Evolutionary conservation across 2,888 invertebrate genomes (phyloP), one percentile per base, ranked within the genome.

Genomic region (Shargacucullia verbasci): DNA sequence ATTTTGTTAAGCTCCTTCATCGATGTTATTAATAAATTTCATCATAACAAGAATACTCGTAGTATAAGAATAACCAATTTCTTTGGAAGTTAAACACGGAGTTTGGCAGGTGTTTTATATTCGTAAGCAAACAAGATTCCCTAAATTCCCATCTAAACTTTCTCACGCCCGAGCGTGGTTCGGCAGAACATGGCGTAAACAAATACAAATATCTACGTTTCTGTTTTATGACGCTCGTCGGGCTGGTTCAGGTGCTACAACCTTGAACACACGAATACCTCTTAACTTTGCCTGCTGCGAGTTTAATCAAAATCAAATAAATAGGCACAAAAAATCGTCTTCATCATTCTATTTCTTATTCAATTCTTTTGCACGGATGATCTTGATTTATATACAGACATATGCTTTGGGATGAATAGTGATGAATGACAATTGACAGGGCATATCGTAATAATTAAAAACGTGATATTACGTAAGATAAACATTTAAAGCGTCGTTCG

Each of bases 131-230:
- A 86, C 83, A 82, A 79, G 76, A 82, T 86, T 80, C 77, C 78
- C 66, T 70, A 79, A 84, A 86, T 85, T 83, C 81, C 78, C 81
- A 84, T 84, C 81, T 81, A 81, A 86, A 88, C 83, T 89, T 89
- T 90, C 88, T 85, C 88, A 88, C 87, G 86, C 75, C 79, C 70
- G 72, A 72, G 46, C 70, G 66, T 63, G 67, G 70, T 70, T 70
- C 50, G 54, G 56, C 43, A 48, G 53, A 59, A 73, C 67, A 70
- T 63, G 74, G 77, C 73, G 78, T 84, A 82, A 86, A 84, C 79
- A 83, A 62, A 64, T 57, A 70, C 20, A 20, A 20, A 20, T 20
- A 20, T 20, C 20, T 20, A 20, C 70, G 78, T 72, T 60, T 85
- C 88, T 87, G 88, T 75, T 86, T 85, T 76, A 75, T 82, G 81